These are phyloP conservation scores for Conistra vaccinii DNA, from an alignment of 2,888 invertebrate genomes.

Conservation along the genomic window DNA sequence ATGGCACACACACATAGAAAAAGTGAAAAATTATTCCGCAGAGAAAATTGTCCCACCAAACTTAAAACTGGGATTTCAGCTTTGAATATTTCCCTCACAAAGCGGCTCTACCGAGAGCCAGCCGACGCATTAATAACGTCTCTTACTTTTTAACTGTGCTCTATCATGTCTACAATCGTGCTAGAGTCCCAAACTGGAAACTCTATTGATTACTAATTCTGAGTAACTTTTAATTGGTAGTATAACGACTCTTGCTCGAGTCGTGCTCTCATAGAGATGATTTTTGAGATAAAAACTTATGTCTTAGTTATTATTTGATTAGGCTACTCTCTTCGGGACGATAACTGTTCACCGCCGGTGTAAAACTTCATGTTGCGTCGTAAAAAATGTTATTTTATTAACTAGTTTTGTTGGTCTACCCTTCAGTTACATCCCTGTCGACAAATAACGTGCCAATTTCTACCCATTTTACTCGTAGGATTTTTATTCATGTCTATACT, in stretches of 20 bases:
- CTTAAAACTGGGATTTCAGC: constrained; percentile 53
- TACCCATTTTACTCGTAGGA: neutral
- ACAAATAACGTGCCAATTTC: constrained; percentile 38
- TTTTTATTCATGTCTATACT: neutral
- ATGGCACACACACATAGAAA: constrained; percentile 22
- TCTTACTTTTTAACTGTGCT: constrained; percentile 57
- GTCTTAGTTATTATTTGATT: constrained; percentile 64
- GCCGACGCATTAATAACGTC: constrained; percentile 60
- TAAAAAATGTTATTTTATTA: constrained; percentile 63
- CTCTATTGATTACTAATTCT: constrained; percentile 64
- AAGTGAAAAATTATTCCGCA: constrained; percentile 48
- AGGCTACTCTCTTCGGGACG: constrained; percentile 32
- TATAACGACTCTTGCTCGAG: constrained; percentile 51
- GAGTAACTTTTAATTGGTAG: constrained; percentile 63
- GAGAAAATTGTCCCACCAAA: constrained; percentile 43
- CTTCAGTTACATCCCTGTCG: constrained; percentile 31
- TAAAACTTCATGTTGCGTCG: constrained; percentile 63
- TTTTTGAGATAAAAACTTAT: constrained; percentile 62
- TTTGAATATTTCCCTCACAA: constrained; percentile 53
- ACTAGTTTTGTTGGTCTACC: constrained; percentile 49
- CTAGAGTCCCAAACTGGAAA: constrained; percentile 21
- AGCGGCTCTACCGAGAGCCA: constrained; percentile 43
- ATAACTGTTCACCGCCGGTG: constrained; percentile 48
- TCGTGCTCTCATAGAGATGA: constrained; percentile 56
- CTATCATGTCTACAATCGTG: constrained; percentile 53